Evolutionary conservation across 2,797 vertebrate genomes (phyloP).

Genomic region (Takifugu rubripes): DNA sequence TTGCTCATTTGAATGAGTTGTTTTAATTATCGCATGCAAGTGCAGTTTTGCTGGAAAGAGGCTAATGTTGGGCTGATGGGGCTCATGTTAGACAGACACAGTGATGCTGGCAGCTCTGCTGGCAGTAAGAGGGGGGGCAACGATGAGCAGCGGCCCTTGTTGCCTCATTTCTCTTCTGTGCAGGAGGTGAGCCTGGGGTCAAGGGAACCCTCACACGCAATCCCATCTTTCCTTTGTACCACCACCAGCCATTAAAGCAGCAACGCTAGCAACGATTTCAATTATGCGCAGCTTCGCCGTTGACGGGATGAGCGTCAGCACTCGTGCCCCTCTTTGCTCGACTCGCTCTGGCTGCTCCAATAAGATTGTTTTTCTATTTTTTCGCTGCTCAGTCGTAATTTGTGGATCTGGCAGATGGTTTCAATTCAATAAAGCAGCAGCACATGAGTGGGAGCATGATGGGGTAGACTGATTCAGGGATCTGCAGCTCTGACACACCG

Average conservation of each 20-base stretch:
- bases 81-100: slow-evolving; percentile 14
- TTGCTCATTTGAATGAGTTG: neutral
- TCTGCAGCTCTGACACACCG: neutral
- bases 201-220: slow-evolving; percentile 51
- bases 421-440: slow-evolving; percentile 44
- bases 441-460: slow-evolving; percentile 29
- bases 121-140: slow-evolving; percentile 9
- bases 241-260: slow-evolving; percentile 39
- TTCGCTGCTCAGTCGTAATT: slow-evolving; percentile 28
- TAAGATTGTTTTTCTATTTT: slow-evolving; percentile 35
- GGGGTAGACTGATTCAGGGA: slow-evolving; percentile 4
- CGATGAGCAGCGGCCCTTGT: slow-evolving; percentile 37
- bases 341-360: slow-evolving; percentile 17
- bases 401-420: slow-evolving; percentile 40
- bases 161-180: slow-evolving; percentile 17
- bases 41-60: slow-evolving; percentile 8
- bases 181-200: slow-evolving; percentile 46
- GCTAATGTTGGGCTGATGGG: neutral
- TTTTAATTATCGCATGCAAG: neutral
- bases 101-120: slow-evolving; percentile 25
- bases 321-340: slow-evolving; percentile 12
- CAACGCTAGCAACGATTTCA: slow-evolving; percentile 26
- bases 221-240: slow-evolving; percentile 23
- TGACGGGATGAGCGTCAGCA: slow-evolving; percentile 15
- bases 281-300: slow-evolving; percentile 29